Evolutionary conservation across 2,888 invertebrate species (phyloP).

Genomic region (Phlogophora meticulosa): DNA sequence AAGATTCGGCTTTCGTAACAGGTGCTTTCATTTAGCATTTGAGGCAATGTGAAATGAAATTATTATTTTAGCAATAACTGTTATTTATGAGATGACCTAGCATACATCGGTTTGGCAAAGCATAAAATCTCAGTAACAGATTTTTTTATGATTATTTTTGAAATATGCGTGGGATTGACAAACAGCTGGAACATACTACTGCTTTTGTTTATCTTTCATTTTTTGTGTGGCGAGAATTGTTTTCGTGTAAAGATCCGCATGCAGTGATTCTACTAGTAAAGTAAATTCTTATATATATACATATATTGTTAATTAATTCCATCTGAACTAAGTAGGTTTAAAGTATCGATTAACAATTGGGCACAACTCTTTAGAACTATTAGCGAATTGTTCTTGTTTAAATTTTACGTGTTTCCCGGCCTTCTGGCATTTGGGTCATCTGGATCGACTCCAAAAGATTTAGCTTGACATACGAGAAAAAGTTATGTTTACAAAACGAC

Average conservation of each 20-base stretch:
- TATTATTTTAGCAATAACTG: not conserved
- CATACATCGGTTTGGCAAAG: conserved; percentile 1
- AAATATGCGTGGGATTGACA: conserved; percentile 17
- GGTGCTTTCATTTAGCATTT: conserved; percentile 31
- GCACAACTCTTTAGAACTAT: conserved; percentile 66
- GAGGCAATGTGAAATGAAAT: not conserved
- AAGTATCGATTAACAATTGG: conserved; percentile 57
- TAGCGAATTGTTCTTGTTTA: conserved; percentile 77
- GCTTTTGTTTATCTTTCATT: conserved; percentile 11
- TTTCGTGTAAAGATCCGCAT: not conserved
- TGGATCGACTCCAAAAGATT: conserved; percentile 86
- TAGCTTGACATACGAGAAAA: conserved; percentile 74
- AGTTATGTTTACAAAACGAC: conserved; percentile 73
- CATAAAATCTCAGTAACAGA: conserved; percentile 8
- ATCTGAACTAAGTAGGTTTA: conserved; percentile 37
- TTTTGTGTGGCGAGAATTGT: conserved; percentile 1
- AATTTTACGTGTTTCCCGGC: conserved; percentile 76
- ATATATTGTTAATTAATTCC: not conserved
- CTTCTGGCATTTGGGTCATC: conserved; percentile 85
- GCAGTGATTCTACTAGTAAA: not conserved
- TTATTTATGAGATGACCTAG: not conserved
- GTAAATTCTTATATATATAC: not conserved
- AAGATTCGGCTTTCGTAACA: conserved; percentile 16
- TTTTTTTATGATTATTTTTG: conserved; percentile 16
- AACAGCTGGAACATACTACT: conserved; percentile 8